Conservation (phyloP, 2,888 invertebrate genomes). For the Eupithecia dodoneata region DNA sequence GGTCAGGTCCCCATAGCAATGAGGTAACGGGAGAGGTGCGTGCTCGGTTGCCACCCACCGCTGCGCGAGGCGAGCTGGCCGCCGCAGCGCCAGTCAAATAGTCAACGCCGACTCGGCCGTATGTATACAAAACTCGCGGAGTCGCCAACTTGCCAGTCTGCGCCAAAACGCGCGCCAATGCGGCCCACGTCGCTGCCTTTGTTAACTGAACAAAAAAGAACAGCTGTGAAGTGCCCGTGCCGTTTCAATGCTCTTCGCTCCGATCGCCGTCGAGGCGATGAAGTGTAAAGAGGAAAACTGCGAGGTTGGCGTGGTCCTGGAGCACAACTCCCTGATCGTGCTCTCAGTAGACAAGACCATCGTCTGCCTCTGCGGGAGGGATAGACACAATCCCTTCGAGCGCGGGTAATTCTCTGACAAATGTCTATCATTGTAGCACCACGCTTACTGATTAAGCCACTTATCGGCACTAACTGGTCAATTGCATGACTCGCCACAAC, state of each 20-base stretch:
- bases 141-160: conserved; percentile 73
- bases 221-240: conserved; percentile 70
- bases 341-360: conserved; percentile 81
- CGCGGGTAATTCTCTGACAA: conserved; percentile 76
- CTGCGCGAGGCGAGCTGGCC: conserved; percentile 76
- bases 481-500: conserved; percentile 40
- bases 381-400: conserved; percentile 78
- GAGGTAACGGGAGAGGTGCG: conserved; percentile 83
- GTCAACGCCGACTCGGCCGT: conserved; percentile 75
- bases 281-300: conserved; percentile 85
- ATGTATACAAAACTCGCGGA: conserved; percentile 68
- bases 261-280: conserved; percentile 83
- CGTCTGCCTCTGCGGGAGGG: conserved; percentile 81
- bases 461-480: conserved; percentile 51
- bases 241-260: conserved; percentile 82
- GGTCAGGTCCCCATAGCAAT: conserved; percentile 79
- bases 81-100: conserved; percentile 76
- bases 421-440: conserved; percentile 57
- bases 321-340: conserved; percentile 81
- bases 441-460: conserved; percentile 54
- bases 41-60: conserved; percentile 78
- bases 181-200: conserved; percentile 65
- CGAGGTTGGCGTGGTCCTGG: conserved; percentile 82
- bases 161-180: conserved; percentile 74
- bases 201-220: conserved; percentile 55